These are phyloP conservation scores for Lasioglossum morio DNA, from an alignment of 2,888 invertebrate genomes.

Conservation along the genomic window DNA sequence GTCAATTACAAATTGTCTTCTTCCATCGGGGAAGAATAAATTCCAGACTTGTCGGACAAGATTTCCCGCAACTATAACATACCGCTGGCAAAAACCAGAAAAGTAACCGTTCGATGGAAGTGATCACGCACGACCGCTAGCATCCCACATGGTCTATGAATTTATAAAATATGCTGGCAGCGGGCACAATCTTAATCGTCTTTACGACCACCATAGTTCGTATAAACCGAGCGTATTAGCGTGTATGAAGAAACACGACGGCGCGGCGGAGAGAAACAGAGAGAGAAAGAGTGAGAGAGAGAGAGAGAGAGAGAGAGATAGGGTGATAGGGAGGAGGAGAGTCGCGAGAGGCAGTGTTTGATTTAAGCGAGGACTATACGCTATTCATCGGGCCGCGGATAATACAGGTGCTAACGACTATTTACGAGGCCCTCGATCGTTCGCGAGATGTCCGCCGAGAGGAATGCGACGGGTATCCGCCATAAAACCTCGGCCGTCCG, in stretches of 20 bases:
- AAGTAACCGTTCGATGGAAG: neutral
- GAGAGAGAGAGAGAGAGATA: too few species aligned
- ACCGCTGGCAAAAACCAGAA: neutral
- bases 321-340: too few species aligned
- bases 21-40: neutral
- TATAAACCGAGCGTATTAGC: neutral
- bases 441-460: conserved; percentile 33
- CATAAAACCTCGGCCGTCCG: conserved; percentile 56
- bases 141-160: neutral
- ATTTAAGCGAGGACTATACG: conserved; percentile 34
- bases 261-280: too few species aligned
- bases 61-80: neutral
- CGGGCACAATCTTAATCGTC: conserved; percentile 1
- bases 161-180: neutral
- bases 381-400: conserved; percentile 39
- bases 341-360: neutral
- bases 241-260: neutral
- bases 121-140: neutral
- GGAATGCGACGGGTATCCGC: conserved; percentile 45
- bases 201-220: neutral
- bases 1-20: neutral
- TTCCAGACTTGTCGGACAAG: neutral
- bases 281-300: too few species aligned
- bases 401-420: conserved; percentile 54
- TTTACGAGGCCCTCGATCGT: conserved; percentile 55